Evolutionary conservation across 2,797 vertebrate species (phyloP).

Genomic region (Neomorphus geoffroyi): DNA sequence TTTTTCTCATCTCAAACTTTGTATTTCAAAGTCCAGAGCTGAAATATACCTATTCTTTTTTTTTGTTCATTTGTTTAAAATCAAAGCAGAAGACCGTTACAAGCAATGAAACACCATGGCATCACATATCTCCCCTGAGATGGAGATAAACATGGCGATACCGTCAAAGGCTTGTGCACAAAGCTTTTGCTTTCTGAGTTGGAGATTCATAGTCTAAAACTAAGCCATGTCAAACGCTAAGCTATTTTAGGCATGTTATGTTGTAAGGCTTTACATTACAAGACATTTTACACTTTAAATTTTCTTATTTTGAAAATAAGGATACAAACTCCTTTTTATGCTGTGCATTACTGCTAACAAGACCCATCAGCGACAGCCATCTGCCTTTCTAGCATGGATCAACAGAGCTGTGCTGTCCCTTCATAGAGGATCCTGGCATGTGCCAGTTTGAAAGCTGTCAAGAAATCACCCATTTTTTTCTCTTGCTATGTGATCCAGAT

Average conservation of each 20-base stretch:
- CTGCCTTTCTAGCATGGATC: background rate
- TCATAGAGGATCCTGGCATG: background rate
- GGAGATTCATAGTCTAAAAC: background rate
- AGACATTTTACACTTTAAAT: background rate
- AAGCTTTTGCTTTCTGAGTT: background rate
- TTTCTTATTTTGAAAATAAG: background rate
- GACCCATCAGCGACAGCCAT: background rate
- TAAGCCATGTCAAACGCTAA: background rate
- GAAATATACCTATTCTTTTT: background rate
- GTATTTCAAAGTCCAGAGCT: background rate
- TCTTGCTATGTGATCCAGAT: background rate
- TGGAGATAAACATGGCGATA: background rate
- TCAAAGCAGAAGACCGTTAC: background rate
- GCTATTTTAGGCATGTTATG: background rate
- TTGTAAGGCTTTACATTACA: background rate
- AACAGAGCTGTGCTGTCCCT: background rate
- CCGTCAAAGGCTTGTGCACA: background rate
- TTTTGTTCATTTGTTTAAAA: background rate
- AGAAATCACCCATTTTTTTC: background rate
- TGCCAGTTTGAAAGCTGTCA: background rate
- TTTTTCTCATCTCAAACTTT: slow-evolving; percentile 7
- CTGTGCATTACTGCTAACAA: background rate
- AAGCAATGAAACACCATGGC: background rate
- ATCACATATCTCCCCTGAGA: background rate
- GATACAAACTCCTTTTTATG: background rate